Conservation (phyloP, 2,797 vertebrate genomes). For the Meriones psammophilus region DNA sequence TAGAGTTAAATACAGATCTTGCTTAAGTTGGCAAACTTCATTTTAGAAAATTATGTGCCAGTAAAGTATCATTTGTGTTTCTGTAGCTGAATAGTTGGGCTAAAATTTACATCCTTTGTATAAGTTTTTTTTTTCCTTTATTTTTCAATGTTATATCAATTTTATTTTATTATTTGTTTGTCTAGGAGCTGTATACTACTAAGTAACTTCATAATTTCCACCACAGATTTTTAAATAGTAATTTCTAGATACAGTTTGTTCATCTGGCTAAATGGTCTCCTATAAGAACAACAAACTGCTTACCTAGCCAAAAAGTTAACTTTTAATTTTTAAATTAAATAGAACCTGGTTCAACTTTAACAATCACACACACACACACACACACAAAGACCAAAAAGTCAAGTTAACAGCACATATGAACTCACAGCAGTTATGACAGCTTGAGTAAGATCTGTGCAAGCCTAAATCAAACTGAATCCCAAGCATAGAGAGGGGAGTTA, state of each 20-base stretch:
- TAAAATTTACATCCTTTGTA: not conserved
- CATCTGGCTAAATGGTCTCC: conserved; percentile 19
- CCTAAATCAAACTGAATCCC: not conserved
- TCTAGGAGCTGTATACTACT: conserved; percentile 26
- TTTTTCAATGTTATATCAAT: not conserved
- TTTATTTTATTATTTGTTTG: conserved; percentile 49
- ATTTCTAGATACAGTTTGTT: conserved; percentile 28
- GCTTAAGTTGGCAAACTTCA: not conserved
- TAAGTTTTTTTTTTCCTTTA: not conserved
- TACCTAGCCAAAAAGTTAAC: not conserved
- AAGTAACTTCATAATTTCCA: conserved; percentile 43
- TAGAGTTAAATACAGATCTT: conserved; percentile 52
- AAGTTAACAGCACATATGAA: not conserved
- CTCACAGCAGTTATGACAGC: not conserved
- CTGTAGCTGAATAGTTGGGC: conserved; percentile 1
- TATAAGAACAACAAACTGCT: conserved; percentile 46
- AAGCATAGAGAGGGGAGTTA: too few species aligned
- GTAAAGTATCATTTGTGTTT: conserved; percentile 15
- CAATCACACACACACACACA: not conserved
- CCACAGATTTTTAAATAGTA: conserved; percentile 40
- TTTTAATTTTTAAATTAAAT: conserved; percentile 1
- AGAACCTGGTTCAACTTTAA: not conserved
- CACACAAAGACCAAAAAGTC: not conserved
- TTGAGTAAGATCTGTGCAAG: too few species aligned
- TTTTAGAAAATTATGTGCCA: conserved; percentile 19